Base-by-base conservation (phyloP, 2,888 invertebrate species). In the Philhelius pedissequus region DNA sequence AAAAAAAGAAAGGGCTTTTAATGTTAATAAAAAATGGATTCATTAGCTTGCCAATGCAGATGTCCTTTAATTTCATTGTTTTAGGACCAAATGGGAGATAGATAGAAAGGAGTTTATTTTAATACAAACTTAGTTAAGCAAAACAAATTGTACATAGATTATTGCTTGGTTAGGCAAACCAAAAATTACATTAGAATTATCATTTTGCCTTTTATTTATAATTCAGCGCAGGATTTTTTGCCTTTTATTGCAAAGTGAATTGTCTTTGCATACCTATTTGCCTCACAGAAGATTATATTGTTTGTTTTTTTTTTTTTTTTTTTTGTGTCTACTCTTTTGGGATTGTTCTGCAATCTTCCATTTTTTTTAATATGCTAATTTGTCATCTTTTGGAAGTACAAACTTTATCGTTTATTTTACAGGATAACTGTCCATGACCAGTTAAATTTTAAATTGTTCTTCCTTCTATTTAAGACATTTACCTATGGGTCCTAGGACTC, bases 11-110 rank as follows among this genome's bases (percentile, higher is more conserved):
- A 69, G 32, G 50, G 32, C 69, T 60, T 69, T 68, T 76, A 38
- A 60, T 58, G 48, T 30, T 38, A 6, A n/a, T n/a, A 60, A 71
- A 69, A 69, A 66, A 58, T 58, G 56, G 69, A 60, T 69, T 69
- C 48, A 69, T 69, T 76, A 60, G 76, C 50, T 25, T 60, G n/a
- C 52, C 40, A 60, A 60, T 58, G 69, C 69, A 76, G 69, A 76
- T 75, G 75, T 75, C 74, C 54, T 74, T 54, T 56, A 48, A 25
- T 9, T 25, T 64, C 32, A 27, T 66, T 64, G 43, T 62, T 54
- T 43, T 15, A 25, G 66, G 75, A 68, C 66, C 50, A 40, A 43
- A 62, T 62, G 52, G 22, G 4, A 43, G 62, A 62, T 20, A 35
- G 62, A 40, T 20, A 48, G 20, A 48, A 62, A 52, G 50, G 40